These are phyloP conservation scores for Rana temporaria DNA, from an alignment of 2,113 vertebrate genomes.

Conservation along the genomic window DNA sequence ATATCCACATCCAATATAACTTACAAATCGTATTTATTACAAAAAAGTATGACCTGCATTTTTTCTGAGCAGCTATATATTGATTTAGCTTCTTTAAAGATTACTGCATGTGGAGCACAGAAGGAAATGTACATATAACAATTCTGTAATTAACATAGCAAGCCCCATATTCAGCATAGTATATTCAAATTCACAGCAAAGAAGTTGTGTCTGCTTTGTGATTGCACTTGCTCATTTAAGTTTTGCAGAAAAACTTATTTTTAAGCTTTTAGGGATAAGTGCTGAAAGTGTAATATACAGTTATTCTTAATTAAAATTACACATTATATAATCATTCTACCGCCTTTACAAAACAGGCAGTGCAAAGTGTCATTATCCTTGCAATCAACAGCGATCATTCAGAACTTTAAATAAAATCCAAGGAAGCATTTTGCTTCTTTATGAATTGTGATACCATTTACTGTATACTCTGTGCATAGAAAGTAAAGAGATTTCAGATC, in stretches of 20 bases:
- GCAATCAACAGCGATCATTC: slow-evolving; percentile 1
- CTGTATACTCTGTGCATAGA: no score
- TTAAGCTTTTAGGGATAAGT: slow-evolving; percentile 5
- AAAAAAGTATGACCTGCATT: no score
- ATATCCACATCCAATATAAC: no score
- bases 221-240: not conserved
- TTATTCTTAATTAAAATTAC: slow-evolving; percentile 4
- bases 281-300: not conserved
- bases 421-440: not conserved
- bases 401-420: not conserved
- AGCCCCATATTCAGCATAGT: no score
- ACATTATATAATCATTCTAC: slow-evolving; percentile 6
- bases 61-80: no score
- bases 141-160: no score
- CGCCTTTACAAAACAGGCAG: slow-evolving; percentile 10
- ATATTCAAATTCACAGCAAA: not conserved
- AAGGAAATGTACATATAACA: no score
- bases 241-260: not conserved
- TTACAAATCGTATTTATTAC: no score
- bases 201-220: not conserved
- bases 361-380: slow-evolving; percentile 8
- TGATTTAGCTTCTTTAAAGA: no score
- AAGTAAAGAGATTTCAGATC: not conserved
- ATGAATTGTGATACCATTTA: not conserved
- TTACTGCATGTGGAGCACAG: no score